These are phyloP conservation scores for Pristionchus pacificus DNA, from an alignment of 1,140 invertebrate species.

Conservation along the genomic window DNA sequence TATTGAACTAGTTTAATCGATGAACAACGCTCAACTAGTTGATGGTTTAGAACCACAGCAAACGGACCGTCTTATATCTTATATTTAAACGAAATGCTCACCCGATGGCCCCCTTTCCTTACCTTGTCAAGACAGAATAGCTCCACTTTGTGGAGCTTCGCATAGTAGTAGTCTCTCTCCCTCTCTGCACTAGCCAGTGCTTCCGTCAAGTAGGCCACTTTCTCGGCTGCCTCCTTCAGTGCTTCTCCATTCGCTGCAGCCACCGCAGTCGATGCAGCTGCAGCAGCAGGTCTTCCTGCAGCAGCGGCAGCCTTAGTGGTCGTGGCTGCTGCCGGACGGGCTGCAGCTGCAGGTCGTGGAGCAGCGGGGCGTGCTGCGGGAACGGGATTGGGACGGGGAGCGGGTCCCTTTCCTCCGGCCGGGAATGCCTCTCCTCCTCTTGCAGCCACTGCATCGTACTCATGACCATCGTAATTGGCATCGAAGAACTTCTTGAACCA, in stretches of 20 bases:
- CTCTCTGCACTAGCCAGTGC: conserved; percentile 7
- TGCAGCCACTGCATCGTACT: conserved; percentile 22
- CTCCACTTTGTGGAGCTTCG: conserved; percentile 93
- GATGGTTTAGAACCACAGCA: not conserved
- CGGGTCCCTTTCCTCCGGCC: not conserved
- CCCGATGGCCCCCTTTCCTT: no score
- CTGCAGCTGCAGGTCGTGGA: not conserved
- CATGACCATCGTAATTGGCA: conserved; percentile 84
- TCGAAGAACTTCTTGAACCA: conserved; percentile 99
- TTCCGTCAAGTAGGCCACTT: no score
- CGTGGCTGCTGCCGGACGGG: not conserved
- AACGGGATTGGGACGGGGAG: not conserved
- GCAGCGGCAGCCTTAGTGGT: not conserved
- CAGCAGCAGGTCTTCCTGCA: not conserved
- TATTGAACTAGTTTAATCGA: not conserved
- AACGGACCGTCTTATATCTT: not conserved
- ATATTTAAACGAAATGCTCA: not conserved
- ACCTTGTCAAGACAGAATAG: conserved; percentile 69
- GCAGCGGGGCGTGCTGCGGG: conserved; percentile 1
- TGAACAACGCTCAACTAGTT: not conserved
- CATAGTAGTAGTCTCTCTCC: conserved; percentile 96
- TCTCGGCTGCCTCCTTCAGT: not conserved
- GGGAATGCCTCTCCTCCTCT: conserved; percentile 21
- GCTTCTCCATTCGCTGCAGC: conserved; percentile 2
- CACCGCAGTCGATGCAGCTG: not conserved